Base-by-base conservation (phyloP, 2,888 invertebrate genomes). In the Fragum whitleyi region DNA sequence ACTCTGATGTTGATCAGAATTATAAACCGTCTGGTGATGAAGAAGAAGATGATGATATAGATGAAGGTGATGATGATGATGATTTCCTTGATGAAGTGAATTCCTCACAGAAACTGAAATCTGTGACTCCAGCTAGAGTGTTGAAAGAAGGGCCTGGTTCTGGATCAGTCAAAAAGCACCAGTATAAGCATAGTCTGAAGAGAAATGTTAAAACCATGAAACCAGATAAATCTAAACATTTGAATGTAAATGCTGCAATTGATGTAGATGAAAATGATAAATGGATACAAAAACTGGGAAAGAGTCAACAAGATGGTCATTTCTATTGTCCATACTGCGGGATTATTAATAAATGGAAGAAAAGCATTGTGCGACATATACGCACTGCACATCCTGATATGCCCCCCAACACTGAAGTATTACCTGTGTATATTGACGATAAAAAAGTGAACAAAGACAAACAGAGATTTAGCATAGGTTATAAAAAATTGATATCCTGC, bases 181-280 rank as follows among this genome's bases (percentile, higher is more conserved):
- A 69, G 57, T 76, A 75, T 39, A 76, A 72, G 51, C 75, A 57
- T 62, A 73, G 82, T 62, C 51, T 79, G 23, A 26, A 67, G 0
- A 39, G 76, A 42, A 78, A 82, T 70, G 78, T 79, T 19, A 69
- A 51, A n/a, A 47, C 26, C 21, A 19, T 32, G 16, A 78, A 82
- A 55, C 69, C 71, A 16, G 78, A 75, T 26, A 68, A 32, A 19
- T 29, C 29, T 26, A n/a, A 28, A n/a, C 81, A 81, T 53, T 61
- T 67, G 7, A 21, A 74, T 16, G 26, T 55, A 0, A 9, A 19
- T 42, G 55, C 42, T 16, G 21, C n/a, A 9, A 21, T 55, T 53
- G 26, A 59, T n/a, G 62, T 26, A 1, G 74, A 67, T 55, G 23
- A 28, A 1, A 23, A 59, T 23, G 72, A 59, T 2, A 28, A 23